These are phyloP conservation scores for Cheilosia variabilis DNA, from an alignment of 2,888 invertebrate genomes.

Conservation along the genomic window DNA sequence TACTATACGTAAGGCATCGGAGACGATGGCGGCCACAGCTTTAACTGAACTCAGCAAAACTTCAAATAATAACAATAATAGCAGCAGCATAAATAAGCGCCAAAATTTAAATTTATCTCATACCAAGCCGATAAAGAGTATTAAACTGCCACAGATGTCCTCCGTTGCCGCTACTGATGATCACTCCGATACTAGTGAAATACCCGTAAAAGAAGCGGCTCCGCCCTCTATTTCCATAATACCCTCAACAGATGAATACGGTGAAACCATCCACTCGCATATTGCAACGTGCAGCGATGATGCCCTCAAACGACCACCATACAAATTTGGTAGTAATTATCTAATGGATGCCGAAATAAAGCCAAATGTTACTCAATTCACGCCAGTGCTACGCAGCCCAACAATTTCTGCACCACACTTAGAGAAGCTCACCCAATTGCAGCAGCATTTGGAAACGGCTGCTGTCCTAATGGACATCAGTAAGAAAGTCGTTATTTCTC, in stretches of 20 bases:
- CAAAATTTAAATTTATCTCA: constrained; percentile 74
- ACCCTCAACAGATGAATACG: constrained; percentile 39
- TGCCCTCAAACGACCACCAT: constrained; percentile 12
- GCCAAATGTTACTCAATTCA: constrained; percentile 52
- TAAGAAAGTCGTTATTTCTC: constrained; percentile 83
- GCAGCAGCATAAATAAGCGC: constrained; percentile 67
- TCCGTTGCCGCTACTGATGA: constrained; percentile 36
- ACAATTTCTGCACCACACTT: constrained; percentile 58
- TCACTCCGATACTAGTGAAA: constrained; percentile 26
- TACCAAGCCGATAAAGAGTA: constrained; percentile 67
- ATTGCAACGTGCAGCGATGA: constrained; percentile 41
- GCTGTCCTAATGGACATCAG: constrained; percentile 84
- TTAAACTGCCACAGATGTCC: constrained; percentile 70
- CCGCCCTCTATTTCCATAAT: constrained; percentile 44
- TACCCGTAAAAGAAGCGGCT: constrained; percentile 39
- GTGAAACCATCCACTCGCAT: constrained; percentile 28
- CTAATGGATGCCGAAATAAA: constrained; percentile 33
- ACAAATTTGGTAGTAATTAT: constrained; percentile 46
- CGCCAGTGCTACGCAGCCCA: constrained; percentile 40
- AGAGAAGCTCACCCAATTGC: constrained; percentile 79
- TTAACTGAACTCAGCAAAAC: constrained; percentile 83
- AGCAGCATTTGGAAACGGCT: constrained; percentile 83
- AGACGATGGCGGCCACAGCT: constrained; percentile 83
- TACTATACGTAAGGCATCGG: constrained; percentile 80
- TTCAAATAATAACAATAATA: constrained; percentile 79